phyloP scores from a whole-genome alignment of 1,140 invertebrate genomes.

The Aphelenchoides fujianensis region DNA sequence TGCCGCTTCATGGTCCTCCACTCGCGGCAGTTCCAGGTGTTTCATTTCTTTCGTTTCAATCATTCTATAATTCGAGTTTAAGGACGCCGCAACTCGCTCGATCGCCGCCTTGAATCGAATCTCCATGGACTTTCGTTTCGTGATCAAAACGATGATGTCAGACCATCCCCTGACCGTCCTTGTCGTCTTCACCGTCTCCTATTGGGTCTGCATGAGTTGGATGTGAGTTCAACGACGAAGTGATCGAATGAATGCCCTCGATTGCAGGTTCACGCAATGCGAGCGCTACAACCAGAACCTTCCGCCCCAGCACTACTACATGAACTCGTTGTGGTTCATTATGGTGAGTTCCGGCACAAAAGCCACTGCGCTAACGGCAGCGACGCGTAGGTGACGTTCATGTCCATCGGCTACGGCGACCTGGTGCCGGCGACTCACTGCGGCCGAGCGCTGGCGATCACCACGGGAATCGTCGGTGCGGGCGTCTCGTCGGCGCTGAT shows the following conservation, averaged over 20 bases:
- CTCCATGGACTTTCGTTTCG: constrained; percentile 62
- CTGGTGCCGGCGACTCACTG: constrained; percentile 58
- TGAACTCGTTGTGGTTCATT: constrained; percentile 68
- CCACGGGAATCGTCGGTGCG: constrained; percentile 56
- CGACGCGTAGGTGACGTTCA: too few species aligned
- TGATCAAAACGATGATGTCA: constrained; percentile 62
- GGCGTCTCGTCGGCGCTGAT: constrained; percentile 59
- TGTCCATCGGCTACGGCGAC: constrained; percentile 62
- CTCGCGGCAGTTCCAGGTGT: constrained; percentile 82
- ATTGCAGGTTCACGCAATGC: constrained; percentile 30
- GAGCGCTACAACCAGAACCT: constrained; percentile 44
- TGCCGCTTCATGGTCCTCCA: constrained; percentile 98
- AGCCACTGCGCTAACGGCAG: too few species aligned
- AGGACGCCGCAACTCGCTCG: constrained; percentile 55
- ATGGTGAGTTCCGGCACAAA: too few species aligned
- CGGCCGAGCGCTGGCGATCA: constrained; percentile 55
- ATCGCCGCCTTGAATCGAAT: constrained; percentile 61
- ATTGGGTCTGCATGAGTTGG: constrained; percentile 62
- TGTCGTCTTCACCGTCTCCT: constrained; percentile 59
- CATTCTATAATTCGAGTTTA: too few species aligned
- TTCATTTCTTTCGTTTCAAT: too few species aligned
- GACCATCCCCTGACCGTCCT: constrained; percentile 60
- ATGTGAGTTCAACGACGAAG: constrained; percentile 15
- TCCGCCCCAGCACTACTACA: constrained; percentile 64
- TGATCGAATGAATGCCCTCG: constrained; percentile 18